Evolutionary conservation across 2,113 vertebrate species (phyloP).

Genomic region (Deroptyus accipitrinus): DNA sequence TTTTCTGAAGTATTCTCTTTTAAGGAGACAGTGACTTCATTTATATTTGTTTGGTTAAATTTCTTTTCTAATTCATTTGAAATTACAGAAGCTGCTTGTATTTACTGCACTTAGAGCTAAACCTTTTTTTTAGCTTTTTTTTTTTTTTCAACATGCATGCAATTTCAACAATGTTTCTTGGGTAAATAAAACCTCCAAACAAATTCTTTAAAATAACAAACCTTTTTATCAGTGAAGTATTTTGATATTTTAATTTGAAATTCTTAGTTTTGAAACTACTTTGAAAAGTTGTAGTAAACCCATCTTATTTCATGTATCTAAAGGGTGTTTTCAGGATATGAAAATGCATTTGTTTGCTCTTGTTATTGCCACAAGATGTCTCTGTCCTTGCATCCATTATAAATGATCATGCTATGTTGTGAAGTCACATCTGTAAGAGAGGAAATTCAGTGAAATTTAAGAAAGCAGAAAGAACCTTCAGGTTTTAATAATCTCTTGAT

Average conservation of each 20-base stretch:
- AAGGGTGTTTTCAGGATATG: neutral
- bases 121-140: neutral
- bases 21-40: neutral
- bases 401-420: neutral
- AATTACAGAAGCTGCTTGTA: neutral
- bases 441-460: neutral
- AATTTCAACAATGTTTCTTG: neutral
- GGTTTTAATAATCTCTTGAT: neutral
- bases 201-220: neutral
- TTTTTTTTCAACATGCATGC: neutral
- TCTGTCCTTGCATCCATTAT: neutral
- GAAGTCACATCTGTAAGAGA: neutral
- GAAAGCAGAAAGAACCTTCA: neutral
- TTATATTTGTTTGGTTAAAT: neutral
- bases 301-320: neutral
- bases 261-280: neutral
- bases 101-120: neutral
- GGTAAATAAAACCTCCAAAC: neutral
- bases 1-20: neutral
- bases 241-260: neutral
- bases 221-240: neutral
- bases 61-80: neutral
- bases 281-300: neutral
- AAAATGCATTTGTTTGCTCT: neutral
- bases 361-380: conserved; percentile 27